phyloP scores from a whole-genome alignment of 1,140 invertebrate genomes.

The Bradynema listronoti region DNA sequence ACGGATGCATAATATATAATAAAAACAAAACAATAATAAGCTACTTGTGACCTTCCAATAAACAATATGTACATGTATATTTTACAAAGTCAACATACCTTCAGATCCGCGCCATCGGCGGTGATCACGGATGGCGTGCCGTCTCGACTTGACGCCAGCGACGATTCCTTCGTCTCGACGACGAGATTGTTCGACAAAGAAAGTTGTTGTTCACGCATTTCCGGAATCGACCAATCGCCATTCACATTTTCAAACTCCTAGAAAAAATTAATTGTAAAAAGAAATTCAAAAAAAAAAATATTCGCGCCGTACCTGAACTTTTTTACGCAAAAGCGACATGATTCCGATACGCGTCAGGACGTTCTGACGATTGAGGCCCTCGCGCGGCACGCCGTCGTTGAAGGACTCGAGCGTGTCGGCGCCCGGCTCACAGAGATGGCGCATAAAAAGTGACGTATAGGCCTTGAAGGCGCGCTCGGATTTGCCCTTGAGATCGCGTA shows the following conservation, averaged over 20 bases:
- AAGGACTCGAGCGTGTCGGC: constrained; percentile 87
- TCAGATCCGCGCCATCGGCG: constrained; percentile 4
- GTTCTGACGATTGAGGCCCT: constrained; percentile 94
- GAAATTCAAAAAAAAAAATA: not conserved
- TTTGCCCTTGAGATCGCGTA: constrained; percentile 69
- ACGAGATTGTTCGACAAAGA: constrained; percentile 60
- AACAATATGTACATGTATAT: too few relatives aligned
- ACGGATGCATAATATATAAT: too few relatives aligned
- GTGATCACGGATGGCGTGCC: constrained; percentile 14
- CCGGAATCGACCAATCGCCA: constrained; percentile 91
- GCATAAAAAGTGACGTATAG: constrained; percentile 97
- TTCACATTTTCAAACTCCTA: constrained; percentile 93
- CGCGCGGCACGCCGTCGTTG: constrained; percentile 93
- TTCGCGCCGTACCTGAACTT: constrained; percentile 64
- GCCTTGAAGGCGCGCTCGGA: constrained; percentile 96
- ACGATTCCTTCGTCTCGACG: not conserved
- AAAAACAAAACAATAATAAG: too few relatives aligned
- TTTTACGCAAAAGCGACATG: constrained; percentile 79
- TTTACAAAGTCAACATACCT: too few relatives aligned
- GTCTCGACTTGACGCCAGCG: constrained; percentile 20
- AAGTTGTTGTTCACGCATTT: constrained; percentile 59
- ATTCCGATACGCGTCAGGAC: constrained; percentile 85
- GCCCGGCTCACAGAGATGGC: constrained; percentile 96
- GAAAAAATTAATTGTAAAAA: constrained; percentile 23
- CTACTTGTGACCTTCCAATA: too few relatives aligned